Conservation (phyloP, 2,113 vertebrate genomes). For the Strix uralensis region DNA sequence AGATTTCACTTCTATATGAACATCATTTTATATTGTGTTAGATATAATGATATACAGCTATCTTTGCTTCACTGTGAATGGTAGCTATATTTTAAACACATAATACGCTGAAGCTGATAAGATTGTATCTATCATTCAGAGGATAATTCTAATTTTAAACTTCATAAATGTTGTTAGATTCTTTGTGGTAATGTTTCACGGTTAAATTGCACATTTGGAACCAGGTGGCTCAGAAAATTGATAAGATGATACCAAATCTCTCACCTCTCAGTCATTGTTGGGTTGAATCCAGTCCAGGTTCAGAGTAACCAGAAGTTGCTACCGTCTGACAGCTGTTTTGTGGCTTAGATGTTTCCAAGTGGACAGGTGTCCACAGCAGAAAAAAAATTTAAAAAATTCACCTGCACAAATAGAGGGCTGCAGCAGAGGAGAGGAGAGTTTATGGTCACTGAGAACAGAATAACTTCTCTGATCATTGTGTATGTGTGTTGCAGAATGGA, state of each 20-base stretch:
- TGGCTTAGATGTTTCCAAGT: constrained; percentile 2
- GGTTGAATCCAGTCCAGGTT: background rate
- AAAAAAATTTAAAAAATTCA: background rate
- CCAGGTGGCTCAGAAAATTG: background rate
- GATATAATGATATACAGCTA: background rate
- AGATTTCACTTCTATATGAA: background rate
- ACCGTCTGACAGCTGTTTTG: background rate
- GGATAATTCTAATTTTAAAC: background rate
- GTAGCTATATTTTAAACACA: background rate
- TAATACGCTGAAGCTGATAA: background rate
- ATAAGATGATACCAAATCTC: background rate
- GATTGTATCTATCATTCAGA: background rate
- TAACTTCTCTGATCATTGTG: background rate
- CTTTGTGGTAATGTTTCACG: background rate
- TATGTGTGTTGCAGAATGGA: background rate
- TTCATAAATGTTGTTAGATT: background rate
- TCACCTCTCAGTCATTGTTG: background rate
- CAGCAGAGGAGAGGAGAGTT: background rate
- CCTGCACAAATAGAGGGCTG: background rate
- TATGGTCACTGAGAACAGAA: background rate
- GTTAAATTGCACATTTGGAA: background rate
- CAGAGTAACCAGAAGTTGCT: constrained; percentile 1
- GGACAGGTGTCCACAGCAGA: background rate
- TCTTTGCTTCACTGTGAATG: background rate
- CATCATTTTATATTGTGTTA: background rate